phyloP scores from a whole-genome alignment of 2,888 invertebrate genomes.

The Drosophila birchii region DNA sequence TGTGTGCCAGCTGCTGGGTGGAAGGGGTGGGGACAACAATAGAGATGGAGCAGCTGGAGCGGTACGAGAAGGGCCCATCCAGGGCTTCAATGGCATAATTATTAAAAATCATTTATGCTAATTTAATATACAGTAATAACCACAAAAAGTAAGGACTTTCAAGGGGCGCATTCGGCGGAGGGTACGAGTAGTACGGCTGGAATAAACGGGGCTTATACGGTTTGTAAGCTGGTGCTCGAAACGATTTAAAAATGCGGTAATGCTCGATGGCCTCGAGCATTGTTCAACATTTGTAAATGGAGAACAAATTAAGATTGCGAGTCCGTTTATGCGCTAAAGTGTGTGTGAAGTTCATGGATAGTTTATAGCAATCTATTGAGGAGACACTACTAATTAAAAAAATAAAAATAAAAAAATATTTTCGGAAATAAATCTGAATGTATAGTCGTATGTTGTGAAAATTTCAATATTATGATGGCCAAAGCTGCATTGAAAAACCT shows the following conservation, averaged over 20 bases:
- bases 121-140: conserved; percentile 80
- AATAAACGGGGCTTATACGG: conserved; percentile 31
- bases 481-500: neutral
- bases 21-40: conserved; percentile 13
- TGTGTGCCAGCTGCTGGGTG: conserved; percentile 69
- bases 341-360: neutral
- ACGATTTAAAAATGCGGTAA: conserved; percentile 40
- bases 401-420: neutral
- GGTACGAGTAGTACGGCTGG: conserved; percentile 1
- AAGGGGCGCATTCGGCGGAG: conserved; percentile 4
- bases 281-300: conserved; percentile 46
- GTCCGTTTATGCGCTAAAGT: neutral
- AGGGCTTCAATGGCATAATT: conserved; percentile 72
- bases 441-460: no score
- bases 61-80: conserved; percentile 10
- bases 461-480: neutral
- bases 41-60: conserved; percentile 18
- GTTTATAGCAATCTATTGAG: neutral
- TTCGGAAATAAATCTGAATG: neutral
- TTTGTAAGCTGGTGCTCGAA: conserved; percentile 44
- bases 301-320: conserved; percentile 26
- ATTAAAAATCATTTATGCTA: conserved; percentile 81
- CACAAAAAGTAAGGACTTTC: conserved; percentile 60
- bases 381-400: neutral
- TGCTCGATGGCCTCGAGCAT: conserved; percentile 8